phyloP scores from a whole-genome alignment of 1,140 invertebrate genomes.

The Danaus plexippus region DNA sequence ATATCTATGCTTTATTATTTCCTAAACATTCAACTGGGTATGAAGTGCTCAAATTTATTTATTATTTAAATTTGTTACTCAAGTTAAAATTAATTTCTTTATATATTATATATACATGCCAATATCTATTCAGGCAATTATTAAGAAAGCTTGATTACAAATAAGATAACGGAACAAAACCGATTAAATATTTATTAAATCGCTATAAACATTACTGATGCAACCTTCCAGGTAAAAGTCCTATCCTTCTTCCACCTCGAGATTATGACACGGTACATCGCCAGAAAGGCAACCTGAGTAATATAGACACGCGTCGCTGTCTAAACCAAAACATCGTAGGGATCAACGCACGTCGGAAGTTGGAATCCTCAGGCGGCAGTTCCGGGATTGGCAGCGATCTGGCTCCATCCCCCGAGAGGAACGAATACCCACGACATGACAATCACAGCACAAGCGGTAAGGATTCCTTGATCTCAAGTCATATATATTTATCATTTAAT shows the following conservation, averaged over 20 bases:
- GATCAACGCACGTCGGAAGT: slow-evolving; percentile 70
- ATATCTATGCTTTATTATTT: slow-evolving; percentile 10
- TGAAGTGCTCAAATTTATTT: too few species aligned
- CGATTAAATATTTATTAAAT: neutral
- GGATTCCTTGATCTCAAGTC: slow-evolving; percentile 13
- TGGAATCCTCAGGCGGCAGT: slow-evolving; percentile 75
- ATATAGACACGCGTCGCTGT: slow-evolving; percentile 83
- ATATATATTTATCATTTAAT: too few species aligned
- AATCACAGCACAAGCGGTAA: slow-evolving; percentile 65
- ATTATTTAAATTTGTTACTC: too few species aligned
- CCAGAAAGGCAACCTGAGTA: slow-evolving; percentile 86
- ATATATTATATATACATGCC: too few species aligned
- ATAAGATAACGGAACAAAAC: neutral
- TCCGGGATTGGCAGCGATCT: slow-evolving; percentile 91
- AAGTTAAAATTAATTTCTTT: too few species aligned
- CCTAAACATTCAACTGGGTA: too few species aligned
- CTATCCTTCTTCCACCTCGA: slow-evolving; percentile 90
- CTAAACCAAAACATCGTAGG: slow-evolving; percentile 82
- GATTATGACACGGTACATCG: slow-evolving; percentile 94
- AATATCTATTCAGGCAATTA: slow-evolving; percentile 14
- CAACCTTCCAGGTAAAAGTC: slow-evolving; percentile 73
- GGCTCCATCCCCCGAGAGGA: slow-evolving; percentile 82
- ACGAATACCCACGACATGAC: slow-evolving; percentile 57
- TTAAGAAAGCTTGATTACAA: slow-evolving; percentile 12
- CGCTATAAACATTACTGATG: too few species aligned